A percentile compares a stretch with the other conserved stretches of the same genome.
phyloP scores from a whole-genome alignment of 2,888 invertebrate species.

The Drosophila cyrtoloma region DNA sequence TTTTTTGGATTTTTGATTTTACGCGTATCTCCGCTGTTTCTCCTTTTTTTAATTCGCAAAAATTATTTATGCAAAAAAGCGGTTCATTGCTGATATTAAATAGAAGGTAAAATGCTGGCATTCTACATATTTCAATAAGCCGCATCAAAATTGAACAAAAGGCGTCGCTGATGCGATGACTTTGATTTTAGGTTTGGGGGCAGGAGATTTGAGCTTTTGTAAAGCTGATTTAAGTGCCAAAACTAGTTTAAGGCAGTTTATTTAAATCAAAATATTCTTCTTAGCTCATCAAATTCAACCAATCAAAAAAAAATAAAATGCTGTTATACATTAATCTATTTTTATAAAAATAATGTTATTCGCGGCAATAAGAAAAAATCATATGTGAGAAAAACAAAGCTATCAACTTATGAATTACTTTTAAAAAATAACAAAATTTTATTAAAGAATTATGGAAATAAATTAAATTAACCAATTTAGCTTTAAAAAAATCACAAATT shows the following conservation, averaged over 20 bases:
- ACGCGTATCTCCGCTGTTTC: slow-evolving; percentile 9
- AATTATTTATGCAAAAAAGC: slow-evolving; percentile 66
- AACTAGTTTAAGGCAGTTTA: slow-evolving; percentile 53
- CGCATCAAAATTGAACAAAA: slow-evolving; percentile 28
- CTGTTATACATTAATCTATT: slow-evolving; percentile 2
- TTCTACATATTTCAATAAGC: slow-evolving; percentile 41
- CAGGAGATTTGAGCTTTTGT: slow-evolving; percentile 27
- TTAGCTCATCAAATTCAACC: slow-evolving; percentile 12
- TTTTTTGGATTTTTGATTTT: slow-evolving; percentile 17
- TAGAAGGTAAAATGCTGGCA: slow-evolving; percentile 36
- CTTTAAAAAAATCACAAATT: background rate
- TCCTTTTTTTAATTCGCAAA: slow-evolving; percentile 33
- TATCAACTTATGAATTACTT: background rate
- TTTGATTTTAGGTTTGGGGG: slow-evolving; percentile 8
- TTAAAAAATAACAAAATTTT: background rate
- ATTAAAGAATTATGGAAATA: background rate
- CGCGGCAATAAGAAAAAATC: background rate
- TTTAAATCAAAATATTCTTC: slow-evolving; percentile 22
- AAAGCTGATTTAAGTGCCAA: slow-evolving; percentile 49
- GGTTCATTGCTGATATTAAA: slow-evolving; percentile 54
- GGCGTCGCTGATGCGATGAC: slow-evolving; percentile 5
- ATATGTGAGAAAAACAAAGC: background rate
- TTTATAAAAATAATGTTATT: background rate
- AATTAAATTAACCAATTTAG: background rate
- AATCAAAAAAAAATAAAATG: background rate